phyloP scores from a whole-genome alignment of 2,113 vertebrate species.

The Thermophis baileyi region DNA sequence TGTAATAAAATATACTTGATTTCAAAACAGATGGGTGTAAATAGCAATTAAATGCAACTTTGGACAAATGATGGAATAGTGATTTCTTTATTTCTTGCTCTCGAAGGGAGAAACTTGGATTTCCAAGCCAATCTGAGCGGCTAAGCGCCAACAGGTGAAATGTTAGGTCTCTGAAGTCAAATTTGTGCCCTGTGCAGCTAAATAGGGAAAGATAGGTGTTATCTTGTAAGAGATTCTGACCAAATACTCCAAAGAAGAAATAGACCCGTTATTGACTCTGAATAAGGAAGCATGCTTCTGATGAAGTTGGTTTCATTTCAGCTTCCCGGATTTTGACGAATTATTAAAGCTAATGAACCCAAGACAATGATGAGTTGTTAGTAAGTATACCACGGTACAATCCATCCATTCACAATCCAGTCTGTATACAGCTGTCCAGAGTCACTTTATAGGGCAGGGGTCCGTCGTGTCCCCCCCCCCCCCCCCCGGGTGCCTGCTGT shows the following conservation, averaged over 20 bases:
- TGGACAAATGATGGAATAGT: slow-evolving; percentile 62
- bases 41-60: slow-evolving; percentile 73
- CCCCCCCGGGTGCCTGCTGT: too few relatives aligned
- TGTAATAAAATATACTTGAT: slow-evolving; percentile 61
- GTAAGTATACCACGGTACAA: not conserved
- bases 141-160: not conserved
- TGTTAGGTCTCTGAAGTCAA: not conserved
- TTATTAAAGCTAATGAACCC: not conserved
- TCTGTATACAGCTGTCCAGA: not conserved
- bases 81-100: slow-evolving; percentile 51
- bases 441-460: too few relatives aligned
- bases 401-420: not conserved
- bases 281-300: not conserved
- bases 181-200: not conserved
- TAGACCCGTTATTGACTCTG: not conserved
- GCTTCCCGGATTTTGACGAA: not conserved
- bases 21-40: slow-evolving; percentile 66
- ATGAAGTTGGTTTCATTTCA: not conserved
- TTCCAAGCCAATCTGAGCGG: not conserved
- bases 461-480: too few relatives aligned
- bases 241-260: not conserved
- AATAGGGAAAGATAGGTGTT: not conserved
- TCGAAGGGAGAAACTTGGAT: not conserved
- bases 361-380: not conserved
- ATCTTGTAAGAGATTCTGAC: not conserved